Base-by-base conservation (phyloP, 2,888 invertebrate species). In the Amphimallon solstitiale region DNA sequence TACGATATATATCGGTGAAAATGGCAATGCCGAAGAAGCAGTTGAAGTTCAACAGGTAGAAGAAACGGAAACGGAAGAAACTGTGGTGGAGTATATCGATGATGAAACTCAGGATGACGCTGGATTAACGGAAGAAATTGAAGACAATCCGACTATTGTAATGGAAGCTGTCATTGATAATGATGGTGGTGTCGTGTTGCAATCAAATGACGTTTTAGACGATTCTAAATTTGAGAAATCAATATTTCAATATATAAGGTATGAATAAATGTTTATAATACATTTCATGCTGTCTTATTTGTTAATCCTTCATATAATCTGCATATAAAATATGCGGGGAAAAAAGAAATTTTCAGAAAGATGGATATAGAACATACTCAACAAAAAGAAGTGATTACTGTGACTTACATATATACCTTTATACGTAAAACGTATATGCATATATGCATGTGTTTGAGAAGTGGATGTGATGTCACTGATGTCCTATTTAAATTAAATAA, bases 31-130 rank as follows among this genome's bases (percentile, higher is more conserved):
- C 14, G 63, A 66, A 45, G 19, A 65, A 29, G 73, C 75, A 82
- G 84, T 84, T 81, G 84, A 76, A 79, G 71, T 71, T 43, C 67
- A 84, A 70, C 84, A 84, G 75, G 82, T 79, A 67, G 79, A 81
- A 68, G 69, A 45, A 34, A 40, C 68, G 6, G 81, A 81, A 67
- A 74, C 71, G 9, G 73, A 75, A 46, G 77, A 77, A 15, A 61
- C 68, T 2, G 35, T 59, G 17, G 61, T 66, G 12, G 66, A 71
- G 0, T 68, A 69, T 43, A 29, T 43, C 2, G 48, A 49, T 15
- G 38, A 9, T 5, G 40, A 51, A 54, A 43, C 29, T 52, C 45
- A 54, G 15, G 34, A 54, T 17, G n/a, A n/a, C n/a, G 19, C 51
- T 12, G 19, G 37, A 12, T 35, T 56, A 15, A 34, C 3, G 4